Evolutionary conservation across 1,140 invertebrate species (phyloP), one percentile per base, ranked within the genome.

Genomic region (Aporrectodea caliginosa): DNA sequence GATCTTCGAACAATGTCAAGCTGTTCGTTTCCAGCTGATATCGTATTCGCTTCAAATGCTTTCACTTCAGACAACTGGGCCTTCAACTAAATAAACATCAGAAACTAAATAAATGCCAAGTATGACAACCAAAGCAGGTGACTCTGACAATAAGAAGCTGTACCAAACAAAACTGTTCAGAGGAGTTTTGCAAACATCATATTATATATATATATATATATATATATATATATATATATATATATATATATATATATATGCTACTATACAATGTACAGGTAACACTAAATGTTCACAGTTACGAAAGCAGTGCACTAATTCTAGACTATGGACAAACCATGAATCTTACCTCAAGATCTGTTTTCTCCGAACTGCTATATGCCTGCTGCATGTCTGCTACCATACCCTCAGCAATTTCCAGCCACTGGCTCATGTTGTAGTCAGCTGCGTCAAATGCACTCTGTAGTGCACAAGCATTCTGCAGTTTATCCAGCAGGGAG

Each of bases 331-430:
- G n/a, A n/a, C n/a, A n/a, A n/a, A n/a, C n/a, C n/a, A n/a, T n/a
- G n/a, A n/a, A n/a, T n/a, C n/a, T n/a, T n/a, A n/a, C 43, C 43
- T 58, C 43, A 58, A 58, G 43, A 58, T 58, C 43, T 58, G 43
- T 12, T 12, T 58, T 58, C 43, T 58, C 22, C 6, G 43, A 12
- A 58, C 6, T 22, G 22, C 43, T 58, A 22, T 12, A 58, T 58
- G 43, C 22, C 22, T 58, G 43, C 22, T 58, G 43, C 6, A 58
- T 22, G 22, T 22, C 43, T 12, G 22, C 22, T 58, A 58, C 22
- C 6, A 12, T 6, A 12, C 22, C 43, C 22, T 58, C 43, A 12
- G 43, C 43, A 58, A 6, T 58, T 58, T 58, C 43, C 43, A 58
- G 43, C 43, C 43, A 58, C 22, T 58, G 6, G 43, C 22, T 58